Base-by-base conservation (phyloP, 1,140 invertebrate genomes). In the Yoshiicerus persimilis region DNA sequence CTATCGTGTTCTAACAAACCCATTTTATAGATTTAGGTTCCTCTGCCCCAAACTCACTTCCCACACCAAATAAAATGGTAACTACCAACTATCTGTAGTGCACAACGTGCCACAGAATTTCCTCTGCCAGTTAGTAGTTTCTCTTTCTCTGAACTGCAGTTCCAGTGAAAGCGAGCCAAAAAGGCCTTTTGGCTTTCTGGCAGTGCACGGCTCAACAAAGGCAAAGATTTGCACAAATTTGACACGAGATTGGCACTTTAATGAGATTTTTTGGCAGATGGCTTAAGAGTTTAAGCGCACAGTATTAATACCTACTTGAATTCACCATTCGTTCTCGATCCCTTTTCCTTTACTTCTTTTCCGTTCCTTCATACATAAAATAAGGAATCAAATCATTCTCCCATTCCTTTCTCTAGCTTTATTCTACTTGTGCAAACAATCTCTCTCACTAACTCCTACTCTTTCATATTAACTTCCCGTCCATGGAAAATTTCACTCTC, bases 181-280 rank as follows among this genome's bases (percentile, higher is more conserved):
- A n/a, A 80, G 75, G 34, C 32, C 75, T 80, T 80, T 80, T 38
- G 32, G 75, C 34, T 80, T 20, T 80, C 75, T 80, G 30, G 30
- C 83, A 47, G n/a, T 84, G 83, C 39, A 47, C 83, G 38, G 87
- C 56, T 30, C 47, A 75, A 84, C 56, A 84, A 88, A 88, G 34
- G 77, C 34, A 70, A 83, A 85, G 87, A 88, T 88, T 88, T 88
- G 87, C 87, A 84, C 87, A 88, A 88, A 88, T 88, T 88, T 88
- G 87, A 88, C 87, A 88, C 38, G 56, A 84, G 87, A 88, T 85
- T 84, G 87, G 41, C 87, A 85, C 87, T 88, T 88, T 88, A 88
- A 88, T 88, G 87, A 88, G 87, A 88, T 88, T 88, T 88, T 88
- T 88, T 88, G 87, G 87, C 70, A 87, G 87, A 83, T 80, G 77